Evolutionary conservation across 2,113 vertebrate species (phyloP), one percentile per base, ranked within the genome.

Genomic region (Shinisaurus crocodilurus): DNA sequence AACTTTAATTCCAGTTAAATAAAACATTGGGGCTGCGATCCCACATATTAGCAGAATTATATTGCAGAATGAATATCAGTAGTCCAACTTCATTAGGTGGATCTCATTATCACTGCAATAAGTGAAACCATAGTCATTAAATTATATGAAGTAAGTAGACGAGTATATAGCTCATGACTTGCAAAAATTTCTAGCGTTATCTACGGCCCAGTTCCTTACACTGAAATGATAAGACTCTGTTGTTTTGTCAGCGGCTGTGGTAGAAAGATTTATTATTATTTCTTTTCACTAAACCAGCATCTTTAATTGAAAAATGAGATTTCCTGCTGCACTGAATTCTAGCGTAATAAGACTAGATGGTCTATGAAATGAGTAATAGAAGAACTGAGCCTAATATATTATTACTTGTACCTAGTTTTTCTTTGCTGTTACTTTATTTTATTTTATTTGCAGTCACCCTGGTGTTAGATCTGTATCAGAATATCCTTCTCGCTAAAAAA

Each of bases 311-410:
- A 81, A 80, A 89, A 48, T 74, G 48, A 37, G 65, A 91, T 15
- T 81, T 91, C 81, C 82, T 85, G 43, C 85, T 94, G 45, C 34
- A 37, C 70, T 92, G 85, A 54, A 81, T 45, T 77, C 37, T n/a
- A 45, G 34, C 91, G 76, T 92, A 77, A 40, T 69, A 50, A 25
- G 37, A 6, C n/a, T 43, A 45, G 48, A 32, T 57, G 29, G 48
- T 29, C 3, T 60, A 77, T 75, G 23, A 72, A 60, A 67, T 37
- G 45, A 63, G 9, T 3, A 86, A 76, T 18, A 45, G 67, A 50
- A 43, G 32, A 2, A 80, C 84, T 63, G 29, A 18, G 67, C 70
- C 6, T 70, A 69, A 45, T 76, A 48, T 12, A 29, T 43, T 85
- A n/a, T 37, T 25, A 85, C 40, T 45, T 63, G 7, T 40, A 25